These are phyloP conservation scores for Drosophila neoperkinsi DNA, from an alignment of 2,888 invertebrate genomes.

Conservation along the genomic window DNA sequence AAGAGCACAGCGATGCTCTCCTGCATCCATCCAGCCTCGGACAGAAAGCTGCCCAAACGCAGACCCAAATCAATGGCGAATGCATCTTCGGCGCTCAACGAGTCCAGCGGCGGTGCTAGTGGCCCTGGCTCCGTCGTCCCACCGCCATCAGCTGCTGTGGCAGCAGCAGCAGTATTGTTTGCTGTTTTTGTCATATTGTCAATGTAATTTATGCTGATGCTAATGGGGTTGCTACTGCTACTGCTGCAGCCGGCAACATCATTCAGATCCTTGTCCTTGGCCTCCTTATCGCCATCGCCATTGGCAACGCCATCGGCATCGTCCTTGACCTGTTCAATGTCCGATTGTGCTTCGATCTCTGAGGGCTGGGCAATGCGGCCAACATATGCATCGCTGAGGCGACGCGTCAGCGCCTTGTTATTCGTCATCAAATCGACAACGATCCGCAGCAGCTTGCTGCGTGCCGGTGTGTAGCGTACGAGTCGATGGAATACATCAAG, in stretches of 20 bases:
- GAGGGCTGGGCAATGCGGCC: conserved; percentile 22
- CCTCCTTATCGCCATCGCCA: background rate
- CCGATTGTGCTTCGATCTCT: background rate
- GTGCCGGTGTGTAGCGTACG: conserved; percentile 80
- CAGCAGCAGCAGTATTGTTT: background rate
- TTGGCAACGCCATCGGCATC: background rate
- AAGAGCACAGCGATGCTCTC: conserved; percentile 91
- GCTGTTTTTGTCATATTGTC: conserved; percentile 6
- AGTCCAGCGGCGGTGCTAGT: conserved; percentile 11
- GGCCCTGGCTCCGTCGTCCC: background rate
- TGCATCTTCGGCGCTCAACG: conserved; percentile 39
- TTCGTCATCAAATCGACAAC: conserved; percentile 80
- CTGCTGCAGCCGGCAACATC: conserved; percentile 4
- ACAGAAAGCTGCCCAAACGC: conserved; percentile 90
- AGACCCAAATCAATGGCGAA: conserved; percentile 82
- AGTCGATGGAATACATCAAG: conserved; percentile 82
- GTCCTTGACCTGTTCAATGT: background rate
- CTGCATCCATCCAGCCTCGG: conserved; percentile 94
- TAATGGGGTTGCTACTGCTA: background rate
- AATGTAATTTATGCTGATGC: conserved; percentile 11
- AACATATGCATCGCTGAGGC: conserved; percentile 72
- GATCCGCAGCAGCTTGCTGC: conserved; percentile 83
- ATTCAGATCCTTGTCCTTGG: background rate
- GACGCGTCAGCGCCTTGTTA: conserved; percentile 77
- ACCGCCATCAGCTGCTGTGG: background rate